Evolutionary conservation across 1,140 invertebrate species (phyloP).

Genomic region (Drosophila trapezifrons): DNA sequence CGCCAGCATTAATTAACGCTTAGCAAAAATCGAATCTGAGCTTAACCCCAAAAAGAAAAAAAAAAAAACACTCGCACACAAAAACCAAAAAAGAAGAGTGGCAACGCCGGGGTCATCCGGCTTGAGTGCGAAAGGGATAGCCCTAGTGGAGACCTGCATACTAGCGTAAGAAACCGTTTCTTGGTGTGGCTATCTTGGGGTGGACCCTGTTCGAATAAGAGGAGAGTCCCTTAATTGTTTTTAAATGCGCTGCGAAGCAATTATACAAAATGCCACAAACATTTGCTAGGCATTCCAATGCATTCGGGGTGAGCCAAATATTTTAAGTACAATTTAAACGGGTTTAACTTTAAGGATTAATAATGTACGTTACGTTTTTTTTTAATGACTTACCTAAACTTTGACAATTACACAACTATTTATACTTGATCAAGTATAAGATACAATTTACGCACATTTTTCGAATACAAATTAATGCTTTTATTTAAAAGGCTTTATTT

Average conservation of each 20-base stretch:
- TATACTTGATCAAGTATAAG: too few species aligned
- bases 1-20: conserved; percentile 73
- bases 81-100: conserved; percentile 45
- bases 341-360: too few species aligned
- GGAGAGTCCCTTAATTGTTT: conserved; percentile 21
- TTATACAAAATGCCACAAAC: conserved; percentile 17
- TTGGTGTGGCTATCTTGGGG: conserved; percentile 31
- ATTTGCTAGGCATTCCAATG: background rate
- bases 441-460: too few species aligned
- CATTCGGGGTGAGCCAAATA: background rate
- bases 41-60: conserved; percentile 48
- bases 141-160: conserved; percentile 12
- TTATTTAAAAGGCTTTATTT: background rate
- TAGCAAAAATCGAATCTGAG: conserved; percentile 79
- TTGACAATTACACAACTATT: too few species aligned
- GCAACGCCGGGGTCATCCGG: conserved; percentile 52
- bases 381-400: too few species aligned
- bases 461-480: too few species aligned
- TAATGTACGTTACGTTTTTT: too few species aligned
- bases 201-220: conserved; percentile 13
- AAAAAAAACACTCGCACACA: conserved; percentile 8
- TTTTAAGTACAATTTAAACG: background rate
- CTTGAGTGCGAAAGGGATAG: conserved; percentile 29
- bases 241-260: conserved; percentile 8
- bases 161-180: conserved; percentile 30